Evolutionary conservation across 2,888 invertebrate species (phyloP).

Genomic region (Agrochola macilenta): DNA sequence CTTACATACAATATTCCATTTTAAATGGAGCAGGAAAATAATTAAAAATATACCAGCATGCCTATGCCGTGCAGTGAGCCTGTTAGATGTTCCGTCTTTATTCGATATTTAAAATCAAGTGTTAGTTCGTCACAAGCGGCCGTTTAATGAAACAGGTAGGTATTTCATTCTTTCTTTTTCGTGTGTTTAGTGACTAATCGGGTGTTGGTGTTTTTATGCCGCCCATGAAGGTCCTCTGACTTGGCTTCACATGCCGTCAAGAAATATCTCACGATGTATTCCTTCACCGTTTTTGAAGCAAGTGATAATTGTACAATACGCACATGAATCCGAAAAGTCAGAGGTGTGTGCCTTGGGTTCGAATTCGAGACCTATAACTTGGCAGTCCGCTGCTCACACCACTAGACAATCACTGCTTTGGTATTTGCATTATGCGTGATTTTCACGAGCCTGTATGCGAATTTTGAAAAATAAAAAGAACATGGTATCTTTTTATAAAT

Average conservation of each 20-base stretch:
- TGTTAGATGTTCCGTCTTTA: background rate
- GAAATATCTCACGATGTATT: too few relatives aligned
- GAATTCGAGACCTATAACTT: too few relatives aligned
- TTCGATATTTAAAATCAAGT: background rate
- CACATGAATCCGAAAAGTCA: too few relatives aligned
- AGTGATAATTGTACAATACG: too few relatives aligned
- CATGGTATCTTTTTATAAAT: slow-evolving; percentile 42
- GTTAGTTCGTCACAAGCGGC: background rate
- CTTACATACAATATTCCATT: slow-evolving; percentile 16
- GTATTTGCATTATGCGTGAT: background rate
- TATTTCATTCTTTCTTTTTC: slow-evolving; percentile 2
- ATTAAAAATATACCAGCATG: background rate
- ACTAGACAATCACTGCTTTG: too few relatives aligned
- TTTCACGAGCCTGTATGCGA: background rate
- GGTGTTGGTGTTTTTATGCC: too few relatives aligned
- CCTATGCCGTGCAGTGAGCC: background rate
- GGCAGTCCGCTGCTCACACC: too few relatives aligned
- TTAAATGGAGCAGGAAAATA: slow-evolving; percentile 6
- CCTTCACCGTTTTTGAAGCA: too few relatives aligned
- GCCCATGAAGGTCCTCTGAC: too few relatives aligned
- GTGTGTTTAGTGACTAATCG: too few relatives aligned
- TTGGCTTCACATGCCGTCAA: too few relatives aligned
- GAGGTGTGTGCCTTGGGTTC: too few relatives aligned
- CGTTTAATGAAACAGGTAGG: background rate
- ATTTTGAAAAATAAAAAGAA: slow-evolving; percentile 1